Conservation (phyloP, 2,113 vertebrate species). For the Sminthopsis crassicaudata region DNA sequence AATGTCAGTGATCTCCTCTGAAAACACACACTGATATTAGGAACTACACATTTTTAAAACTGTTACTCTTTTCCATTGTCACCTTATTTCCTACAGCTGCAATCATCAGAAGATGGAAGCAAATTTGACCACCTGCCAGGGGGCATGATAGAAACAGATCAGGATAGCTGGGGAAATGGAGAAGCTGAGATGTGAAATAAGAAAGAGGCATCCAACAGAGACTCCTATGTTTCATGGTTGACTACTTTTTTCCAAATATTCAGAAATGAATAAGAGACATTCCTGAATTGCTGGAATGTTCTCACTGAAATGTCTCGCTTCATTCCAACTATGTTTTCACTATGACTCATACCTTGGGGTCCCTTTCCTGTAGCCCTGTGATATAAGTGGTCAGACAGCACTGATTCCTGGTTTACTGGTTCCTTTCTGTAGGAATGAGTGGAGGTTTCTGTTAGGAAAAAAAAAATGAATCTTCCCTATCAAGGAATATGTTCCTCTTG, state of each 20-base stretch:
- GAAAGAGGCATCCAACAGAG: conserved; percentile 51
- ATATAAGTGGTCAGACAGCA: conserved; percentile 10
- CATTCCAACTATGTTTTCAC: conserved; percentile 71
- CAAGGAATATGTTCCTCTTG: neutral
- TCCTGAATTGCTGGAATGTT: conserved; percentile 61
- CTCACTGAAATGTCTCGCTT: conserved; percentile 48
- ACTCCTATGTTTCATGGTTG: conserved; percentile 52
- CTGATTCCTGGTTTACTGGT: neutral
- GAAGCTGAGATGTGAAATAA: conserved; percentile 37
- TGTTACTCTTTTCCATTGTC: conserved; percentile 48
- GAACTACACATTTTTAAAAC: conserved; percentile 52
- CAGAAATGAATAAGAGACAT: conserved; percentile 64
- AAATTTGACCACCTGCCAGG: conserved; percentile 53
- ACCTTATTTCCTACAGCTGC: conserved; percentile 21
- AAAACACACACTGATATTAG: conserved; percentile 58
- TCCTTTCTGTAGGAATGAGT: conserved; percentile 10
- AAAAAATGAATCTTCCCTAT: conserved; percentile 8
- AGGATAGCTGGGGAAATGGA: conserved; percentile 32
- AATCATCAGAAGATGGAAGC: conserved; percentile 46
- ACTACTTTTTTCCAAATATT: conserved; percentile 64
- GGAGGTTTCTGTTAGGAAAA: neutral
- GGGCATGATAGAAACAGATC: conserved; percentile 49
- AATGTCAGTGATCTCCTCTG: conserved; percentile 56
- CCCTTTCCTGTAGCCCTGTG: conserved; percentile 38
- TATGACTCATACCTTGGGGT: conserved; percentile 67